A percentile compares a stretch with the other conserved stretches of the same genome.
These are phyloP conservation scores for Labroides dimidiatus DNA, from an alignment of 2,797 vertebrate species.

Conservation along the genomic window DNA sequence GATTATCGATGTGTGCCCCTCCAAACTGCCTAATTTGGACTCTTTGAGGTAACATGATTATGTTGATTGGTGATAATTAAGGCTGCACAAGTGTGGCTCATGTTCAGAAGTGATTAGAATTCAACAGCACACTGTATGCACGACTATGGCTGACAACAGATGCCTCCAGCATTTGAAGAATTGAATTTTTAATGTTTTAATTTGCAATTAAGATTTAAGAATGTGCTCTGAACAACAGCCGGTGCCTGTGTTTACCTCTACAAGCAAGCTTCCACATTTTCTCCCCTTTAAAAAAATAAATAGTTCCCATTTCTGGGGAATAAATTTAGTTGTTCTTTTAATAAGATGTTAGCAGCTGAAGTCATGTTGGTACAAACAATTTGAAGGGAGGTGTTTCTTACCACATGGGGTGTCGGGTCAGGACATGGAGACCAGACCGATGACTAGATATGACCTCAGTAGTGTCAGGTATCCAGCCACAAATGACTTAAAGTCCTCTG, in stretches of 20 bases:
- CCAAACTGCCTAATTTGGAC: neutral
- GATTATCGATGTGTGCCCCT: slow-evolving; percentile 16
- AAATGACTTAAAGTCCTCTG: neutral
- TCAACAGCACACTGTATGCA: slow-evolving; percentile 27
- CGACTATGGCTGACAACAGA: slow-evolving; percentile 37
- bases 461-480: neutral
- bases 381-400: neutral
- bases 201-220: slow-evolving; percentile 29
- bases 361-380: neutral
- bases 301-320: neutral
- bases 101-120: slow-evolving; percentile 43
- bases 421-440: neutral
- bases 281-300: neutral
- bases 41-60: slow-evolving; percentile 29
- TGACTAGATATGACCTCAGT: neutral
- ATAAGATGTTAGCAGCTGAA: neutral
- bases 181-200: slow-evolving; percentile 28
- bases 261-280: neutral
- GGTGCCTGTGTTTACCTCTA: slow-evolving; percentile 1
- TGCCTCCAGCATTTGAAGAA: slow-evolving; percentile 32
- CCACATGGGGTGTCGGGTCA: neutral
- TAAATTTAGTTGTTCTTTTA: neutral
- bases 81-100: slow-evolving; percentile 1
- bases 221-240: slow-evolving; percentile 5
- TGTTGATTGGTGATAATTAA: slow-evolving; percentile 44